These are phyloP conservation scores for Fukomys damarensis DNA, from an alignment of 2,113 vertebrate species.

Conservation along the genomic window DNA sequence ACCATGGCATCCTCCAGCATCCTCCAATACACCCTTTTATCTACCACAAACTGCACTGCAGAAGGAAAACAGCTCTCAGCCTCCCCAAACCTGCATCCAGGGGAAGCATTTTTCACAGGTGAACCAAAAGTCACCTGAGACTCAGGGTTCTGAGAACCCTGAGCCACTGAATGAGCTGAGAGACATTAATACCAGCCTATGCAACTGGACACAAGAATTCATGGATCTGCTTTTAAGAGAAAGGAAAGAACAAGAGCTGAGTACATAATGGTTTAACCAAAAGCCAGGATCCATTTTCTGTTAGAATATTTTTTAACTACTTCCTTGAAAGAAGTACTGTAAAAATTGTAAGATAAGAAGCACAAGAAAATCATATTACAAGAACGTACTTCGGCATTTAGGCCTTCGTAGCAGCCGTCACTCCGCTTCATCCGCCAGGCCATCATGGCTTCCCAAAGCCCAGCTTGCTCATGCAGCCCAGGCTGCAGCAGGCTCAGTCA, in stretches of 20 bases:
- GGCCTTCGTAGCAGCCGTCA: background rate
- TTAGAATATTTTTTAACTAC: conserved; percentile 48
- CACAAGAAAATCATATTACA: background rate
- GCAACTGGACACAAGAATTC: background rate
- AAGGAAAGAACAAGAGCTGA: background rate
- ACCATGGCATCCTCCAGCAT: background rate
- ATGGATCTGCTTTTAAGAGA: background rate
- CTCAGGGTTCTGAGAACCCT: background rate
- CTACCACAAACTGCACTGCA: background rate
- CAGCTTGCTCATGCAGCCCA: background rate
- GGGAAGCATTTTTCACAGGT: background rate
- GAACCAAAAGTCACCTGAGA: background rate
- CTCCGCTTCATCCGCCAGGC: background rate
- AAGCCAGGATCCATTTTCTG: background rate
- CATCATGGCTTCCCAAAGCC: background rate
- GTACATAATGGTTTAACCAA: conserved; percentile 30
- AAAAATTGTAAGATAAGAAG: conserved; percentile 34
- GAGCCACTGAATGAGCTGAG: background rate
- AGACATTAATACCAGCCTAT: background rate
- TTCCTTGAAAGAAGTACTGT: conserved; percentile 47
- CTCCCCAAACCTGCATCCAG: background rate
- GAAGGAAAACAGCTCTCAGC: background rate
- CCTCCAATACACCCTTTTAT: background rate
- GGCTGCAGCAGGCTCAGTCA: background rate
- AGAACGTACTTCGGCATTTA: background rate